Evolutionary conservation across 2,888 invertebrate species (phyloP).

Genomic region (Diarsia rubi): DNA sequence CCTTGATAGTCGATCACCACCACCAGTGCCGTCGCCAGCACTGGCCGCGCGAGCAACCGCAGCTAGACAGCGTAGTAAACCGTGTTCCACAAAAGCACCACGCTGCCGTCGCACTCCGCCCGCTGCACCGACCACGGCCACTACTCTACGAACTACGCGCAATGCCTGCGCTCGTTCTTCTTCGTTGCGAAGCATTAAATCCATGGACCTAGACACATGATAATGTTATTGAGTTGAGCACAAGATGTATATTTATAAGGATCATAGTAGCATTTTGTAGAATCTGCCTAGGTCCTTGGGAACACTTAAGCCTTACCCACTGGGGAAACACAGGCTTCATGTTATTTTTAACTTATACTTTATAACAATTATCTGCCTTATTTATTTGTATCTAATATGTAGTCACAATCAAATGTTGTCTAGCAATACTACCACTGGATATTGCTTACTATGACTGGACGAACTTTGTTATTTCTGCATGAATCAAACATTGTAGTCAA

Average conservation of each 20-base stretch:
- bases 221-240: background rate
- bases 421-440: background rate
- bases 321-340: background rate
- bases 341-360: background rate
- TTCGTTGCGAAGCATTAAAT: slow-evolving; percentile 97
- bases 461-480: background rate
- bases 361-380: background rate
- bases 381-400: background rate
- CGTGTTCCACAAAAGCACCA: slow-evolving; percentile 93
- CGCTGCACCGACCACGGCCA: slow-evolving; percentile 87
- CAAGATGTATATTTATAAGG: background rate
- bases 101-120: slow-evolving; percentile 93
- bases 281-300: background rate
- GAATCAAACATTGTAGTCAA: slow-evolving; percentile 1
- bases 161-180: slow-evolving; percentile 98
- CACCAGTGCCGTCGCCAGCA: slow-evolving; percentile 93
- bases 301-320: background rate
- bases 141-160: slow-evolving; percentile 93
- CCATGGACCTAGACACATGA: slow-evolving; percentile 93
- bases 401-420: background rate
- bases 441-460: background rate
- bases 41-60: slow-evolving; percentile 95
- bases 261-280: background rate
- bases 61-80: slow-evolving; percentile 95
- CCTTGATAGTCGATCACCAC: slow-evolving; percentile 96